These are phyloP conservation scores for Crocuta crocuta DNA, from an alignment of 2,113 vertebrate genomes.

Conservation along the genomic window DNA sequence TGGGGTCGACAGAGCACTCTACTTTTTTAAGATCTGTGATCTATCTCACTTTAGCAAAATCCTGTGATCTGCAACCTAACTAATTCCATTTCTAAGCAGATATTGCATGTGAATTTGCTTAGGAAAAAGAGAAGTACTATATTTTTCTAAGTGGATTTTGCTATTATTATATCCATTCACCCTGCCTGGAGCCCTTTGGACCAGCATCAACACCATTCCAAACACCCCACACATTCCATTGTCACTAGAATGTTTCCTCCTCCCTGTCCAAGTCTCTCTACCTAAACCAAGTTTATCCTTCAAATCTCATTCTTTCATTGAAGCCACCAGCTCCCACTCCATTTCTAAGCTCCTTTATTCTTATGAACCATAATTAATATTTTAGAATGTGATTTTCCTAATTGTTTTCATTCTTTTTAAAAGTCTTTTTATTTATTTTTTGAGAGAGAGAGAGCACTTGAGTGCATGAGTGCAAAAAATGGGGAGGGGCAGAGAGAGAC, in stretches of 20 bases:
- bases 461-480: too few species aligned
- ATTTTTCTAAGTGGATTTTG: not conserved
- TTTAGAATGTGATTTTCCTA: not conserved
- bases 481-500: too few species aligned
- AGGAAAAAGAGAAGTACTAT: not conserved
- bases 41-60: slow-evolving; percentile 14
- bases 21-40: slow-evolving; percentile 9
- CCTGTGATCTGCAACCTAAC: not conserved
- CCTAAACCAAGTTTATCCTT: not conserved
- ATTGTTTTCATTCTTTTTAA: not conserved
- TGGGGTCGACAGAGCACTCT: not conserved
- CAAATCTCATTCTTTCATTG: not conserved
- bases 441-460: too few species aligned
- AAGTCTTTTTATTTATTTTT: too few species aligned
- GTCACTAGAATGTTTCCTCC: not conserved
- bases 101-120: not conserved
- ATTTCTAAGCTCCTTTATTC: not conserved
- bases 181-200: not conserved
- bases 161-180: not conserved
- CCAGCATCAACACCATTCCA: not conserved
- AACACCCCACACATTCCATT: not conserved
- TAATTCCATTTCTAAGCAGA: not conserved
- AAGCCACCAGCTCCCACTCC: not conserved
- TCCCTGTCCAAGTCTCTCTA: not conserved
- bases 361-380: not conserved